Evolutionary conservation across 1,140 invertebrate genomes (phyloP).

Genomic region (Plectrocnemia conspersa): DNA sequence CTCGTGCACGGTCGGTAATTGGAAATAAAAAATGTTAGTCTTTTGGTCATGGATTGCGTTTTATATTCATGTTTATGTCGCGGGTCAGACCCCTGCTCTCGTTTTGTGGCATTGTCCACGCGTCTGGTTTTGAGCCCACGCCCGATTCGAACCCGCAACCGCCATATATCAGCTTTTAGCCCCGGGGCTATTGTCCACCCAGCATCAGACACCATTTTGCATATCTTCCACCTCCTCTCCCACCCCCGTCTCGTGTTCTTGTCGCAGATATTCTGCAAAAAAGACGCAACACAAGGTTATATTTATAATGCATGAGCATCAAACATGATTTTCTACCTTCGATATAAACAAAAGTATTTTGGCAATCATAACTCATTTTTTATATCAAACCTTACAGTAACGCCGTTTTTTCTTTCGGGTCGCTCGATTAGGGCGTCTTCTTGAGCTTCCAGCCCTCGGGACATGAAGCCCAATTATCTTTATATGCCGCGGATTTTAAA

Average conservation of each 20-base stretch:
- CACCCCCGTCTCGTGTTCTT: neutral
- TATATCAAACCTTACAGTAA: too few relatives aligned
- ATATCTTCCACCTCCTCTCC: neutral
- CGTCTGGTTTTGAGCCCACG: slow-evolving; percentile 1
- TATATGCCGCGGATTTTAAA: too few relatives aligned
- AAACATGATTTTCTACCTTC: neutral
- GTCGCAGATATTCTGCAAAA: neutral
- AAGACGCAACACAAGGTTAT: neutral
- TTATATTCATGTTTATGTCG: neutral
- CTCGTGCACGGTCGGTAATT: too few relatives aligned
- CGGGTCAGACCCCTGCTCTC: neutral
- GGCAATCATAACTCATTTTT: too few relatives aligned
- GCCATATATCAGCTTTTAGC: slow-evolving; percentile 1
- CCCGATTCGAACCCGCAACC: neutral
- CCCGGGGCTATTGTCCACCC: neutral
- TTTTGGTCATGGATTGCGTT: neutral
- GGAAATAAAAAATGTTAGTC: too few relatives aligned
- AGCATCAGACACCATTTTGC: neutral
- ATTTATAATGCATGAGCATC: neutral
- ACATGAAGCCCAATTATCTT: too few relatives aligned
- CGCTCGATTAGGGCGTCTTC: too few relatives aligned
- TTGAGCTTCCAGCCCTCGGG: too few relatives aligned
- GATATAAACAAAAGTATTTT: too few relatives aligned
- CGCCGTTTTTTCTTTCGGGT: too few relatives aligned
- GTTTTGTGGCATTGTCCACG: slow-evolving; percentile 9